A percentile compares a stretch with the other conserved stretches of the same genome.
phyloP scores from a whole-genome alignment of 1,140 invertebrate species.

The Tigriopus japonicus region DNA sequence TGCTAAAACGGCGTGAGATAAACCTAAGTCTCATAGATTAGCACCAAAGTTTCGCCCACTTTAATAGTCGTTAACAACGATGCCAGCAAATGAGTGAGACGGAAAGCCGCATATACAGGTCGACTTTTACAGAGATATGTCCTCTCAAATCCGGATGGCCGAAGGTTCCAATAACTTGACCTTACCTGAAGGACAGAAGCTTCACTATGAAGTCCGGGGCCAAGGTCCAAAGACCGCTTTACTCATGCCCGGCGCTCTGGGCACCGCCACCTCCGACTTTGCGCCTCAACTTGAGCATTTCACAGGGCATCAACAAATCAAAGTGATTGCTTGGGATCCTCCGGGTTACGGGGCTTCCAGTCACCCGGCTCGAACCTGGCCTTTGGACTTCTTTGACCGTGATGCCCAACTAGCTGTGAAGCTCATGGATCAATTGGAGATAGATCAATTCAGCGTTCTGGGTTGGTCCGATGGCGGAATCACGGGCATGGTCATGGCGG shows the following conservation, averaged over 20 bases:
- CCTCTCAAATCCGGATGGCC: too few species aligned
- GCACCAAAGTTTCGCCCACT: too few species aligned
- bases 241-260: slow-evolving; percentile 53
- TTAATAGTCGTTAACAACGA: too few species aligned
- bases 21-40: too few species aligned
- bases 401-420: slow-evolving; percentile 48
- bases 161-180: too few species aligned
- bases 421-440: slow-evolving; percentile 48
- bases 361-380: slow-evolving; percentile 50
- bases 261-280: slow-evolving; percentile 17
- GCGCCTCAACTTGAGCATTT: not conserved
- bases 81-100: too few species aligned
- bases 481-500: slow-evolving; percentile 49
- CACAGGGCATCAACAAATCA: slow-evolving; percentile 36
- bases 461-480: slow-evolving; percentile 82
- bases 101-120: too few species aligned
- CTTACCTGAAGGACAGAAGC: slow-evolving; percentile 16
- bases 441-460: slow-evolving; percentile 49
- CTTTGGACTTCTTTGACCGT: slow-evolving; percentile 43
- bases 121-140: too few species aligned
- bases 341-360: slow-evolving; percentile 66
- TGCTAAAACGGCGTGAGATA: too few species aligned
- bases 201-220: slow-evolving; percentile 53
- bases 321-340: slow-evolving; percentile 64
- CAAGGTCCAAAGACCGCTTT: slow-evolving; percentile 44